Evolutionary conservation across 2,797 vertebrate genomes (phyloP).

Genomic region (Dendrocincla tyrannina): DNA sequence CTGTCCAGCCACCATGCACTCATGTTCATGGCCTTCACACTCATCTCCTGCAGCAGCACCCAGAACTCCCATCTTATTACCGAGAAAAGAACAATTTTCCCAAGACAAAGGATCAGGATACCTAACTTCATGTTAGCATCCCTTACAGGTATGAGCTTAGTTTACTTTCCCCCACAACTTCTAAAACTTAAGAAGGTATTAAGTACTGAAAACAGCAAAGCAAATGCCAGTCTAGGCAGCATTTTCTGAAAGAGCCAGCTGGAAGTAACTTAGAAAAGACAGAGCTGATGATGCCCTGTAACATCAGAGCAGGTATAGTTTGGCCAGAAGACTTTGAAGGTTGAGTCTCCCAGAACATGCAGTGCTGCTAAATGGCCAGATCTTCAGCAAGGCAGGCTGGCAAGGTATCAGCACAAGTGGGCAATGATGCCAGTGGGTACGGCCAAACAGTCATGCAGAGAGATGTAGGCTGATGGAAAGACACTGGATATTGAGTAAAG

Average conservation of each 20-base stretch:
- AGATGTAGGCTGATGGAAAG: background rate
- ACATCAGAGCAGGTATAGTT: background rate
- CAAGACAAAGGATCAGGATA: background rate
- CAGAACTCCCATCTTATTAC: background rate
- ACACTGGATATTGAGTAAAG: background rate
- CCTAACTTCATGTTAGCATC: background rate
- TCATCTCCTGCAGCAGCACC: background rate
- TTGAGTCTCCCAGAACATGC: background rate
- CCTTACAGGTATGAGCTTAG: background rate
- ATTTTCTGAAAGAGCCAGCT: background rate
- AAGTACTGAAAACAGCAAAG: background rate
- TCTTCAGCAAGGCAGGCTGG: background rate
- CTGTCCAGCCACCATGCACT: background rate
- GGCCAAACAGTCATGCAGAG: background rate
- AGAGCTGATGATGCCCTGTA: background rate
- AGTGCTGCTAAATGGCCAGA: background rate
- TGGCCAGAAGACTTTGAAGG: background rate
- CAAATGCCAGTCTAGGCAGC: background rate
- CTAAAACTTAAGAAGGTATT: background rate
- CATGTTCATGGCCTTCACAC: accelerated
- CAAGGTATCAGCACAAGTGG: background rate
- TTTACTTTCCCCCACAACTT: background rate
- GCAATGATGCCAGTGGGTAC: background rate
- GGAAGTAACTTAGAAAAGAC: background rate
- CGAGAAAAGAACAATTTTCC: background rate